Evolutionary conservation across 2,113 vertebrate genomes (phyloP).

Genomic region (Equus quagga): DNA sequence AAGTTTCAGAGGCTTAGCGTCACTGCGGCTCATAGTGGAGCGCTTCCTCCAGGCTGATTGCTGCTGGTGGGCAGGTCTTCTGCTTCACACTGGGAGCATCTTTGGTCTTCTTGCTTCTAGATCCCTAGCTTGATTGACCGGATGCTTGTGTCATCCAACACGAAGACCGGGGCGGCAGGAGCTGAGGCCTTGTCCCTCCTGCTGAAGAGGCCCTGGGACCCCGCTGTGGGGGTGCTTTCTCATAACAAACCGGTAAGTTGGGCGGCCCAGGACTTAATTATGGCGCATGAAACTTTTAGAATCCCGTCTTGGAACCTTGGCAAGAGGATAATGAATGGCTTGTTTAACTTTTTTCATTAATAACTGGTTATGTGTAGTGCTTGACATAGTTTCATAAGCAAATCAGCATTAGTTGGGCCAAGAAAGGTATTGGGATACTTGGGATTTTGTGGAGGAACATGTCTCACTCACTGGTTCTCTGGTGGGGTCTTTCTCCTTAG

Average conservation of each 20-base stretch:
- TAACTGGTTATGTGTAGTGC: background rate
- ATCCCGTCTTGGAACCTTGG: background rate
- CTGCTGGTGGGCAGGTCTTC: background rate
- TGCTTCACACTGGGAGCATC: background rate
- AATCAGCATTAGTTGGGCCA: background rate
- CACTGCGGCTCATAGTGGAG: background rate
- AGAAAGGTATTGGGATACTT: background rate
- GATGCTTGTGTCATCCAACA: constrained; percentile 94
- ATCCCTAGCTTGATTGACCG: constrained; percentile 96
- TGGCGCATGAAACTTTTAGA: background rate
- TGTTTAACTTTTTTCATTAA: background rate
- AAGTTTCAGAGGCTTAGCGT: background rate
- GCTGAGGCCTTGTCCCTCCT: constrained; percentile 96
- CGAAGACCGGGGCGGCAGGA: constrained; percentile 94
- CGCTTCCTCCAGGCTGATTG: background rate
- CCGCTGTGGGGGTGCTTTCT: constrained; percentile 96
- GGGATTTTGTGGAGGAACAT: fast-evolving
- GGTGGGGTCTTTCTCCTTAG: constrained; percentile 82
- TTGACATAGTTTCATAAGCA: background rate
- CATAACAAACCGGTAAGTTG: constrained; percentile 96
- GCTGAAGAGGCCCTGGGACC: constrained; percentile 98
- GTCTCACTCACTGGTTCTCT: background rate
- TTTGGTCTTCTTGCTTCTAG: constrained; percentile 83
- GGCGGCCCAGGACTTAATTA: background rate
- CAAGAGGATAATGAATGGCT: background rate